Conservation (phyloP, 2,888 invertebrate genomes). For the Tyria jacobaeae region DNA sequence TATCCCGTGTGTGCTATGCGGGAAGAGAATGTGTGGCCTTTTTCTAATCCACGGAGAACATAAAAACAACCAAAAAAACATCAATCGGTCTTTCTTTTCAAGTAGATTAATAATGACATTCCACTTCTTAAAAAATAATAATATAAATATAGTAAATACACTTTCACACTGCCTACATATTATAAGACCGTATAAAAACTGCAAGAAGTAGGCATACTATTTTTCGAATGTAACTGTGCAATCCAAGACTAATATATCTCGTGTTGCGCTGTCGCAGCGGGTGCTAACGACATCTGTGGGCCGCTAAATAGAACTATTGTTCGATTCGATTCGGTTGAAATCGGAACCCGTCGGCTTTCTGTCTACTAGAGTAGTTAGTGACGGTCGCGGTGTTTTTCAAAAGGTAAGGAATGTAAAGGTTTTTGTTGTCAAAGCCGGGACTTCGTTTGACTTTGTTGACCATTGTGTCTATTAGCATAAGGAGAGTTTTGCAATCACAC, state of each 20-base stretch:
- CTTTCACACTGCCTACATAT: neutral
- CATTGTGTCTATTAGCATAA: constrained; percentile 51
- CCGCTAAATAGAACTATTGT: constrained; percentile 83
- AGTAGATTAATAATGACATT: no score
- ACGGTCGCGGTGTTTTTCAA: constrained; percentile 75
- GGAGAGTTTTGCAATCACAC: constrained; percentile 46
- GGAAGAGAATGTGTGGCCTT: no score
- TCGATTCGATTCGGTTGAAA: constrained; percentile 74
- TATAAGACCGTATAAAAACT: constrained; percentile 11
- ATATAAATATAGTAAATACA: neutral
- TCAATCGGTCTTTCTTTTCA: no score
- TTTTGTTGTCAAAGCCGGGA: constrained; percentile 61
- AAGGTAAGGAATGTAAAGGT: constrained; percentile 74
- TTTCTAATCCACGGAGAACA: no score
- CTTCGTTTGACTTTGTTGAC: constrained; percentile 47
- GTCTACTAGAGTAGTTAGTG: constrained; percentile 77
- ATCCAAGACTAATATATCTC: constrained; percentile 68
- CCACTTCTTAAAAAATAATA: no score
- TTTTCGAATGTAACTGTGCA: constrained; percentile 37
- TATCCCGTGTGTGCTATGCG: no score
- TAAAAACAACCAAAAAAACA: no score
- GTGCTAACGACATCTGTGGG: constrained; percentile 84
- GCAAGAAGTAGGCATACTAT: constrained; percentile 13
- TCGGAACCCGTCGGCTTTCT: constrained; percentile 71
- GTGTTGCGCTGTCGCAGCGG: constrained; percentile 70